Conservation (phyloP, 2,797 vertebrate genomes). For the Cynopterus sphinx region DNA sequence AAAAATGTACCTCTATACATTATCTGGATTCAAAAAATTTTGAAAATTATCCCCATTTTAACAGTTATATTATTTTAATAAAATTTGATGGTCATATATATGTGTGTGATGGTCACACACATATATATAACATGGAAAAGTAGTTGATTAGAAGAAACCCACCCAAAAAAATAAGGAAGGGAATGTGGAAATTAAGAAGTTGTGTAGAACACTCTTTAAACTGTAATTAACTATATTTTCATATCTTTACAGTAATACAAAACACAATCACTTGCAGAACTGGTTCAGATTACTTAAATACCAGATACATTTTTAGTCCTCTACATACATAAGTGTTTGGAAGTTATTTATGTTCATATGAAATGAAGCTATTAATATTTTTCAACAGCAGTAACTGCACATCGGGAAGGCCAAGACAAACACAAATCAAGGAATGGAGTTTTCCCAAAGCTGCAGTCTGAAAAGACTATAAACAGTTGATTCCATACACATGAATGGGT, state of each 20-base stretch:
- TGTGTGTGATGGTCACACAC: too few relatives aligned
- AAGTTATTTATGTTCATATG: conserved; percentile 89
- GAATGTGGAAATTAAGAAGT: conserved; percentile 82
- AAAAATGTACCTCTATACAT: background rate
- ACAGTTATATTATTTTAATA: background rate
- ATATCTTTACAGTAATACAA: conserved; percentile 86
- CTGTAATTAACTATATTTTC: conserved; percentile 85
- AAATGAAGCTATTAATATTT: conserved; percentile 94
- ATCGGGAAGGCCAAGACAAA: conserved; percentile 93
- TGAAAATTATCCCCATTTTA: background rate
- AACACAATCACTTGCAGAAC: conserved; percentile 87
- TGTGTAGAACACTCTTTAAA: conserved; percentile 82
- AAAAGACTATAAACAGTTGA: conserved; percentile 90
- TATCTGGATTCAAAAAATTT: background rate
- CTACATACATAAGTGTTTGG: conserved; percentile 87
- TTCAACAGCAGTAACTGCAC: conserved; percentile 96
- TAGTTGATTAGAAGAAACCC: conserved; percentile 80
- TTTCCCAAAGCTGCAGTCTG: conserved; percentile 93
- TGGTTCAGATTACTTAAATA: conserved; percentile 88
- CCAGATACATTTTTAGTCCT: conserved; percentile 86
- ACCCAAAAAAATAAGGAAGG: conserved; percentile 76
- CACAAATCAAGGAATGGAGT: conserved; percentile 91
- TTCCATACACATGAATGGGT: conserved; percentile 90
- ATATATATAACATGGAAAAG: conserved; percentile 64
- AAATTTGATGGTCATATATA: too few relatives aligned